These are phyloP conservation scores for Temnothorax longispinosus DNA, from an alignment of 1,140 invertebrate species.

Conservation along the genomic window DNA sequence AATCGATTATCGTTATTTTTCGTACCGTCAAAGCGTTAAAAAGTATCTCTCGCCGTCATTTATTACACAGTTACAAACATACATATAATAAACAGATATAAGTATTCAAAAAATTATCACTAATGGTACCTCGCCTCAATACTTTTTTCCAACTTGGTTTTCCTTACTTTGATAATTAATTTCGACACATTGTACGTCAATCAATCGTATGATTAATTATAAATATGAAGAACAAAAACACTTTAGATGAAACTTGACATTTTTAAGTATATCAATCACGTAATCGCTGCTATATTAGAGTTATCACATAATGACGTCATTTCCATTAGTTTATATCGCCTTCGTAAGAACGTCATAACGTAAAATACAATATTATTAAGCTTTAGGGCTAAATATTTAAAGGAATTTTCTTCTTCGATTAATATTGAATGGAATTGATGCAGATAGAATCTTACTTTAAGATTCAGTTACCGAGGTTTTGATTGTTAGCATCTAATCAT, in stretches of 20 bases:
- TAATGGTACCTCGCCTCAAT: background rate
- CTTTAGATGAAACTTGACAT: background rate
- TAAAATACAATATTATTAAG: background rate
- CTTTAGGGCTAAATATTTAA: background rate
- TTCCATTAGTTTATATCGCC: background rate
- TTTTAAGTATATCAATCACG: background rate
- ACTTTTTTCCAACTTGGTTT: background rate
- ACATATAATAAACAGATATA: background rate
- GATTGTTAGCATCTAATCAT: background rate
- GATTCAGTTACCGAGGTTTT: background rate
- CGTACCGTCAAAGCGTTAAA: background rate
- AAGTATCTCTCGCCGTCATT: slow-evolving; percentile 14
- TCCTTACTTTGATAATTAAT: background rate
- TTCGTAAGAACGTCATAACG: background rate
- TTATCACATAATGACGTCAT: background rate
- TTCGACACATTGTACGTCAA: background rate
- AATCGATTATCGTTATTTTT: slow-evolving; percentile 24
- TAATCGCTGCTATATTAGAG: background rate
- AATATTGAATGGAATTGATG: background rate
- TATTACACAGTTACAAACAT: background rate
- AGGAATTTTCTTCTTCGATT: background rate
- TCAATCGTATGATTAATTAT: background rate
- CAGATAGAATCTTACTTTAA: background rate
- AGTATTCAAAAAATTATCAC: background rate
- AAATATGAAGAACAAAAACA: background rate